Base-by-base conservation (phyloP, 2,113 vertebrate genomes). In the Chlorodrepanis virens region DNA sequence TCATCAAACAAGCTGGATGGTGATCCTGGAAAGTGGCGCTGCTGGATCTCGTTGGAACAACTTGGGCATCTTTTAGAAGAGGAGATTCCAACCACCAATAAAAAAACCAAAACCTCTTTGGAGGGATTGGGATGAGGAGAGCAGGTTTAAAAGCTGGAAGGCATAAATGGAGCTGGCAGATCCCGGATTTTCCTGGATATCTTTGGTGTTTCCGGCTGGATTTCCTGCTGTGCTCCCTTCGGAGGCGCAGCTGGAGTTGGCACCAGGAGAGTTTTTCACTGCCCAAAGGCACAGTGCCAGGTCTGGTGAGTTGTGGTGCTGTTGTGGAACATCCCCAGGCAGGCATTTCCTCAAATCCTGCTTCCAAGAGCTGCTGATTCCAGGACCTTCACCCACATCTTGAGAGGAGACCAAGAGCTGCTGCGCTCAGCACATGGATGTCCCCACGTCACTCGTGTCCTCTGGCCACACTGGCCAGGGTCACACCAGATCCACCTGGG, bases 261-360 rank as follows among this genome's bases (percentile, higher is more conserved):
- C 53, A 11, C 53, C 3, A 6, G 77, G 39, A 65, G 40, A 10
- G n/a, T 6, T 89, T 76, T 68, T 40, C 22, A 3, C 4, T 50
- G 3, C 7, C 11, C 19, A 0, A 2, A 13, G 65, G 59, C 35
- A 8, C 0, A 1, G 53, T 4, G 60, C 49, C 53, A 21, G 14
- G 5, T 10, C n/a, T 33, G 53, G 10, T 0, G 18, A 75, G 1
- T 0, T 0, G 7, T 0, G 13, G 37, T 29, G 21, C 5, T 2
- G 0, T 31, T 45, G 15, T 0, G 0, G 50, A 76, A 60, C 6
- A 4, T 10, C 35, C 44, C 31, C 0, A 3, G 45, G 65, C 0
- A 1, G 40, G 24, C 2, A 0, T 37, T 50, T 37, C 67, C 74
- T 70, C 1, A 0, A 39, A 53, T 28, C n/a, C 25, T 0, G 0